Conservation (phyloP, 1,140 invertebrate genomes). For the Micrasema minimum region DNA sequence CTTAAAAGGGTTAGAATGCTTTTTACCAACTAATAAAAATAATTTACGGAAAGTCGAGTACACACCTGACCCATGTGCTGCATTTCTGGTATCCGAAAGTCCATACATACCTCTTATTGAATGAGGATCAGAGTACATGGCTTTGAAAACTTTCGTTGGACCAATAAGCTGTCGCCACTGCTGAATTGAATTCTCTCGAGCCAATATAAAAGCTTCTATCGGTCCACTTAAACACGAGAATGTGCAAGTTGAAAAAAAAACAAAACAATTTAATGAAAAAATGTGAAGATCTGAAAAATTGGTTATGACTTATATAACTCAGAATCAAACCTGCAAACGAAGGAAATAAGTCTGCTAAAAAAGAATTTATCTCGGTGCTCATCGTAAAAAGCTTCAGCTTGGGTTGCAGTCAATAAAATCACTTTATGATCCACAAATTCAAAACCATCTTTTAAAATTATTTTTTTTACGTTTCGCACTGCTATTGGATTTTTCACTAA, state of each 20-base stretch:
- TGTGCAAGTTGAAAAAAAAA: conserved; percentile 13
- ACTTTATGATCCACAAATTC: conserved; percentile 78
- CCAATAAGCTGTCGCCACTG: conserved; percentile 88
- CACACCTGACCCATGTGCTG: conserved; percentile 88
- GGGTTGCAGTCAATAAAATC: conserved; percentile 69
- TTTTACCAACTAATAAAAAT: too few relatives aligned
- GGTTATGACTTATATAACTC: not conserved
- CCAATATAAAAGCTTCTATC: conserved; percentile 81
- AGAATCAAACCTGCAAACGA: conserved; percentile 79
- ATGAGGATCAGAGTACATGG: conserved; percentile 80
- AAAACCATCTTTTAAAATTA: conserved; percentile 79
- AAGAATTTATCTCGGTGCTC: conserved; percentile 91
- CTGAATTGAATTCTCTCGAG: conserved; percentile 77
- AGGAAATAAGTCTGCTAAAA: conserved; percentile 85
- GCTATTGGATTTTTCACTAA: conserved; percentile 75
- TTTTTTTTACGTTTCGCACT: conserved; percentile 72
- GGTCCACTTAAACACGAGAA: conserved; percentile 78
- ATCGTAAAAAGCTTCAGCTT: conserved; percentile 82
- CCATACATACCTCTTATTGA: conserved; percentile 86
- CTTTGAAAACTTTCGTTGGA: conserved; percentile 86
- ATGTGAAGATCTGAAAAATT: too few relatives aligned
- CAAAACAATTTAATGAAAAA: too few relatives aligned
- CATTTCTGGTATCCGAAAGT: conserved; percentile 92
- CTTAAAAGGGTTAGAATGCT: too few relatives aligned
- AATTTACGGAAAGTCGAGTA: conserved; percentile 6